Evolutionary conservation across 2,888 invertebrate genomes (phyloP).

Genomic region (Caenorhabditis plicata): DNA sequence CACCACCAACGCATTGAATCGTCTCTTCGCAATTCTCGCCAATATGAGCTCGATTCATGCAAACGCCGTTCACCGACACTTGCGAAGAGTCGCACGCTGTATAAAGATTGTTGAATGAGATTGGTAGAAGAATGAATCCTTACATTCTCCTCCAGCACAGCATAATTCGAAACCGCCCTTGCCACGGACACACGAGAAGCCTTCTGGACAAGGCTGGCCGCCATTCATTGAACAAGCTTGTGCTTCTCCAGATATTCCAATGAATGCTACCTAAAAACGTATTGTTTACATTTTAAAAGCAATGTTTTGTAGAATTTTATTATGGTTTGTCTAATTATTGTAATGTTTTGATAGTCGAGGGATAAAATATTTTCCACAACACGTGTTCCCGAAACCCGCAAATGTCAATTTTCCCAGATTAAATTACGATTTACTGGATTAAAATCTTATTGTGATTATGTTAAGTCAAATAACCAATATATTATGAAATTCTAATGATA

Average conservation of each 20-base stretch:
- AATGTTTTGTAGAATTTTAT: too few species aligned
- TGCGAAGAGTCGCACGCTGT: conserved; percentile 47
- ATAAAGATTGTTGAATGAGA: conserved; percentile 5
- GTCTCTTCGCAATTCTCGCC: conserved; percentile 40
- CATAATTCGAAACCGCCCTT: conserved; percentile 47
- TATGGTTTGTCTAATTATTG: too few species aligned
- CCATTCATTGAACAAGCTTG: conserved; percentile 51
- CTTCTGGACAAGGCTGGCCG: conserved; percentile 47
- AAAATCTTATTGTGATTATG: too few species aligned
- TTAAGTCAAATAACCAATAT: too few species aligned
- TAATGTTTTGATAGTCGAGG: too few species aligned
- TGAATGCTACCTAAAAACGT: conserved; percentile 50
- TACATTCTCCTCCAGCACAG: conserved; percentile 50
- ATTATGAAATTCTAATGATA: too few species aligned
- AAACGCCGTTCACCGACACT: conserved; percentile 45
- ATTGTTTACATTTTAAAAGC: neutral
- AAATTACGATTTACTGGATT: too few species aligned
- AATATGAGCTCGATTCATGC: conserved; percentile 33
- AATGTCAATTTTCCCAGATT: too few species aligned
- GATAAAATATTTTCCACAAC: too few species aligned
- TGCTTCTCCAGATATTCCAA: conserved; percentile 47
- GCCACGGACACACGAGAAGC: conserved; percentile 48
- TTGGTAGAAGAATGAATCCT: neutral
- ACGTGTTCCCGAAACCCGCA: too few species aligned
- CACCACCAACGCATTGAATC: conserved; percentile 39